Base-by-base conservation (phyloP, 92 coral and sea anemone genomes). In the Nematostella vectensis region DNA sequence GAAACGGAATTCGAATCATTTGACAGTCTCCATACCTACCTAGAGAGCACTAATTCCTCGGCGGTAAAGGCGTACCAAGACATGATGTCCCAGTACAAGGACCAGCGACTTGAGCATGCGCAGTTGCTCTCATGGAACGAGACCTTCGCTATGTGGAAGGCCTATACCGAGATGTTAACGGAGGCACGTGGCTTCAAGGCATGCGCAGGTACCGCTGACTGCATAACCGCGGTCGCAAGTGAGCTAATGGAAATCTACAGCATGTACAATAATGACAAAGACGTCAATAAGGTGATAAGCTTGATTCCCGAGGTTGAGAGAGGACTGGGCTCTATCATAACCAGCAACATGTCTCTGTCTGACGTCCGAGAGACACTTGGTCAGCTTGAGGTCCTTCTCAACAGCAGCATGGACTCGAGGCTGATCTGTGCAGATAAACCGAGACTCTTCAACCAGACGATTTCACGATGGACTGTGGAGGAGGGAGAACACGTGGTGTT, bases 141-240 rank as follows among this genome's bases (percentile, higher is more conserved):
- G 56, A 65, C 80, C 6, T 28, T 74, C 26, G 31, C 43, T 28
- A 38, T 23, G 20, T 74, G 80, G 80, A 74, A 50, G 49, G 71
- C 57, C 21, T 55, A 43, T 25, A 44, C 42, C 2, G 74, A 74
- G 28, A 65, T 63, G 8, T 44, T 49, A 0, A 61, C 80, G 2
- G 50, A 65, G 42, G 56, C 30, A 6, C 39, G 80, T 26, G 50
- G 62, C 15, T 45, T 74, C 13, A 27, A 57, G 22, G 45, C 50
- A 39, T 74, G 80, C 21, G 13, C 74, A 20, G 72, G 68, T 2
- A 55, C 80, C 24, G 16, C 45, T 6, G 80, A 74, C 31, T 74
- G 80, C 44, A 31, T 74, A 49, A 68, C 58, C 15, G 68, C 57
- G 27, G 40, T 58, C 6, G 50, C 61, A 25, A 68, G 55, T 30